phyloP scores from a whole-genome alignment of 2,113 vertebrate genomes.

The Scatophagus argus region DNA sequence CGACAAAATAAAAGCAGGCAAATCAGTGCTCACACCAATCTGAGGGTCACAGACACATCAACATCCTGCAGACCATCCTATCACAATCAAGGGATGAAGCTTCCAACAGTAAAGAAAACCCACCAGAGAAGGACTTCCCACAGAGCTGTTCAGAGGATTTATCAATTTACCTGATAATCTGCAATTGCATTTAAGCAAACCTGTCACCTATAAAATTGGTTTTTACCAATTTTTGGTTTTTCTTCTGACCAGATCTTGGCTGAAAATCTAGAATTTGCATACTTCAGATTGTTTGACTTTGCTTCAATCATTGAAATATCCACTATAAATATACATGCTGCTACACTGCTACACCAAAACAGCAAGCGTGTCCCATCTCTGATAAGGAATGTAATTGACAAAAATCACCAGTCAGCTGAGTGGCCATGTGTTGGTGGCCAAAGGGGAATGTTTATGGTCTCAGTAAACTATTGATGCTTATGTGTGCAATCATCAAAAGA shows the following conservation, averaged over 20 bases:
- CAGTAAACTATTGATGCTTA: conserved; percentile 64
- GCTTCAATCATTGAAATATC: not conserved
- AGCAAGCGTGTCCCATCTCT: conserved; percentile 16
- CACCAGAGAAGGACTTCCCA: not conserved
- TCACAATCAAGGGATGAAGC: conserved; percentile 32
- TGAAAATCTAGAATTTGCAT: too few species aligned
- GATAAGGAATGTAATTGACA: conserved; percentile 25
- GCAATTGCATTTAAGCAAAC: not conserved
- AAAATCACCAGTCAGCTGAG: conserved; percentile 48
- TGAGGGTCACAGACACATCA: conserved; percentile 33
- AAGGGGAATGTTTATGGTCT: conserved; percentile 68
- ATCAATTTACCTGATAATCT: conserved; percentile 13
- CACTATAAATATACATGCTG: not conserved
- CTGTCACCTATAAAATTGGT: not conserved
- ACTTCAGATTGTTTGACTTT: not conserved
- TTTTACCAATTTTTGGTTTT: not conserved
- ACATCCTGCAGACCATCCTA: conserved; percentile 18
- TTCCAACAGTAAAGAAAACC: conserved; percentile 9
- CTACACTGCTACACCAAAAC: not conserved
- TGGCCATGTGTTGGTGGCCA: conserved; percentile 34
- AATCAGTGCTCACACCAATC: conserved; percentile 33
- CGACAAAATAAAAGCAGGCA: conserved; percentile 24
- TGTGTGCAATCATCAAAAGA: conserved; percentile 66
- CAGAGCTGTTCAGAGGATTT: conserved; percentile 1
- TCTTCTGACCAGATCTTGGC: not conserved